Conservation (phyloP, 2,113 vertebrate species). For the Apus apus region DNA sequence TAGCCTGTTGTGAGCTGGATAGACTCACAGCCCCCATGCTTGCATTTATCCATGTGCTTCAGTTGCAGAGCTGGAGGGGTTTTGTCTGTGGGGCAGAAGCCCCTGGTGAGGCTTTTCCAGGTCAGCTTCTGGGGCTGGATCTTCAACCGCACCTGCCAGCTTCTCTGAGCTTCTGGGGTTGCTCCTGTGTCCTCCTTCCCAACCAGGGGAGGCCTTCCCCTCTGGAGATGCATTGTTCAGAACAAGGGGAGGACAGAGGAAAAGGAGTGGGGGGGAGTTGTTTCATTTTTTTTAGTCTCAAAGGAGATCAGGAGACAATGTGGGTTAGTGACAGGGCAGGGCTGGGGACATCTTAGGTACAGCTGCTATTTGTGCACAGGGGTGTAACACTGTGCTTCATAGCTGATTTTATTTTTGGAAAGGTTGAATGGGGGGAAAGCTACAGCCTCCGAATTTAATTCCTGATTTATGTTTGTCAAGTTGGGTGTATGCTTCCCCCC, state of each 20-base stretch:
- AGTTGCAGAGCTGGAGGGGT: neutral
- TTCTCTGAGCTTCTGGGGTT: neutral
- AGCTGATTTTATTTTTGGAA: neutral
- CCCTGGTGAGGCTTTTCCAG: neutral
- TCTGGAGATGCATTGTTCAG: rapidly evolving
- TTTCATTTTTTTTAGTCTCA: neutral
- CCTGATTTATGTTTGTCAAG: slow-evolving; percentile 59
- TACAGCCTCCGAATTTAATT: slow-evolving; percentile 61
- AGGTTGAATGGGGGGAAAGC: neutral
- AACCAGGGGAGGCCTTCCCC: neutral
- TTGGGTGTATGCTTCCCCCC: neutral
- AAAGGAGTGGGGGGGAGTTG: neutral
- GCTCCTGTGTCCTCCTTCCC: neutral
- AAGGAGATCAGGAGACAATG: neutral
- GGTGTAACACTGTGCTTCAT: neutral
- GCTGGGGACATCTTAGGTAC: neutral
- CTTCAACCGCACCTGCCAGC: neutral
- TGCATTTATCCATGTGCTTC: rapidly evolving
- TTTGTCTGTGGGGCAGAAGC: neutral
- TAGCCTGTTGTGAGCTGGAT: neutral
- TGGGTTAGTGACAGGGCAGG: slow-evolving; percentile 7
- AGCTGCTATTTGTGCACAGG: neutral
- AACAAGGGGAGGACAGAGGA: neutral
- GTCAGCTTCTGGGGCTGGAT: neutral
- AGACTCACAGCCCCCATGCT: rapidly evolving